These are phyloP conservation scores for Potamilus streckersoni DNA, from an alignment of 1,140 invertebrate genomes.

Conservation along the genomic window DNA sequence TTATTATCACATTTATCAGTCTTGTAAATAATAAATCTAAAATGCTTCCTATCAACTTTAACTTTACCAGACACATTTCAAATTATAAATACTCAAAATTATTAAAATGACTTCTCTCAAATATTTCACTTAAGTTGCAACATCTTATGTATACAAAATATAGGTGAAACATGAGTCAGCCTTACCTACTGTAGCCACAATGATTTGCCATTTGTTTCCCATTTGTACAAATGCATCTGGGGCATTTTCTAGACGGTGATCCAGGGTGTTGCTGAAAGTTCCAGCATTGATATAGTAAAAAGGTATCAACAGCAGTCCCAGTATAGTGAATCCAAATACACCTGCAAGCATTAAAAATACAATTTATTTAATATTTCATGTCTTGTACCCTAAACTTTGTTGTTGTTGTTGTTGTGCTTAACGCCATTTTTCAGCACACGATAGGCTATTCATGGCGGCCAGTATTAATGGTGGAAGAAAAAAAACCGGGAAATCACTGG, in stretches of 20 bases:
- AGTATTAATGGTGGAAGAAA: no score
- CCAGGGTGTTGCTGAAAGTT: conserved; percentile 81
- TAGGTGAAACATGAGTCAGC: background rate
- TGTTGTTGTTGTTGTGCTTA: no score
- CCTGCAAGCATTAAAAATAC: conserved; percentile 68
- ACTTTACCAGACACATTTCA: no score
- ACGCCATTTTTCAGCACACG: no score
- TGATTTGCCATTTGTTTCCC: conserved; percentile 74
- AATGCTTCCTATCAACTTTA: no score
- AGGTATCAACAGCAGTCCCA: conserved; percentile 81
- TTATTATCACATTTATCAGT: no score
- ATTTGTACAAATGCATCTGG: conserved; percentile 88
- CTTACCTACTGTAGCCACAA: conserved; percentile 77
- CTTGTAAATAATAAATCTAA: no score
- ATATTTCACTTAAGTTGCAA: background rate
- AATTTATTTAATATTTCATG: background rate
- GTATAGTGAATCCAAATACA: conserved; percentile 85
- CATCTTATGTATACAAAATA: background rate
- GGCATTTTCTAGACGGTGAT: conserved; percentile 86
- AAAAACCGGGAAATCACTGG: no score
- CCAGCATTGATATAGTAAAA: conserved; percentile 86
- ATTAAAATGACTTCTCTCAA: no score
- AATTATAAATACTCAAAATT: no score
- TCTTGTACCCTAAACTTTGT: background rate
- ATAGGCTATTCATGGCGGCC: no score